Base-by-base conservation (phyloP, 2,888 invertebrate species). In the Periphyllus acericola region DNA sequence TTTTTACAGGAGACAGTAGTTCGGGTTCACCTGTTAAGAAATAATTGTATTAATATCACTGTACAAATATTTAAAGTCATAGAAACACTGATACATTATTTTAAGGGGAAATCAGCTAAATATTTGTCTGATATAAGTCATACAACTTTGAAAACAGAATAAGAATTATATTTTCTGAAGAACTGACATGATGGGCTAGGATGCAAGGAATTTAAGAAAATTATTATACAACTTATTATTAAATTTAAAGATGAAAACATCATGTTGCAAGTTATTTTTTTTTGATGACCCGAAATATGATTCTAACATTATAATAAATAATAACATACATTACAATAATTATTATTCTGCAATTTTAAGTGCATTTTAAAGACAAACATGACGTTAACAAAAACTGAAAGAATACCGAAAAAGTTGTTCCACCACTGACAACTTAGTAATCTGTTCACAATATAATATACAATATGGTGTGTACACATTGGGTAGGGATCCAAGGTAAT, bases 1-100 rank as follows among this genome's bases (percentile, higher is more conserved):
- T n/a, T 87, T 81, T 87, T 87, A 87, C 87, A 87, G 87, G 87
- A 87, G 87, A 81, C 87, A 74, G 52, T 32, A 86, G 29, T 52
- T 85, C 46, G 9, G 32, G 68, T 78, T 85, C 84, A 85, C 76
- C 84, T 85, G n/a, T 34, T 34, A 9, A 29, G 11, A 36, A 1
- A 52, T 60, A 21, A 66, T 32, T 75, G 21, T 21, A 75, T 66
- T 75, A 83, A n/a, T 60, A 40, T 29, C 68, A n/a, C 9, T 68
- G 1, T 8, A 68, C 29, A 68, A 14, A 29, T 17, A n/a, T 66
- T 36, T 36, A 36, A 36, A 36, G 6, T 36, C 36, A 36, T 36
- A 36, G 6, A 36, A 46, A 46, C 14, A 46, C 14, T 46, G 46
- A 46, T 36, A 36, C 3, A 25, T 68, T 68, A n/a, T 68, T 9